A percentile compares a stretch with the other conserved stretches of the same genome.
Conservation (phyloP, 2,797 vertebrate genomes). For the Girardinus metallicus region DNA sequence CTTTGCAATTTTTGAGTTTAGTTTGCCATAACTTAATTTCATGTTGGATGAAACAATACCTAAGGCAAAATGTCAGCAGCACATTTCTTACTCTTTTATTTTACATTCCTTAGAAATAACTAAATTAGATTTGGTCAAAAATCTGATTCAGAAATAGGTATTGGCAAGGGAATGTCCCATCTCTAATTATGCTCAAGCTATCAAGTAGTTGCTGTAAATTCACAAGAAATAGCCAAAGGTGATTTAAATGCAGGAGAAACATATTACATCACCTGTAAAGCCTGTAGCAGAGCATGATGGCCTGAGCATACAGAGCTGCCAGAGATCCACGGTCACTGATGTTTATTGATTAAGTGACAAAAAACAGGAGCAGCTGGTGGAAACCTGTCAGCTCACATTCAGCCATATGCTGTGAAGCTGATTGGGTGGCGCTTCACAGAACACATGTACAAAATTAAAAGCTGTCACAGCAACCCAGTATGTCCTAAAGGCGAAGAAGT, state of each 20-base stretch:
- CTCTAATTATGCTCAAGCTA: not conserved
- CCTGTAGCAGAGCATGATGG: slow-evolving; percentile 3
- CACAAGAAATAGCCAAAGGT: not conserved
- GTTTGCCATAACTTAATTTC: not conserved
- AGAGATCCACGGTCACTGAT: not conserved
- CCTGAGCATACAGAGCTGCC: not conserved
- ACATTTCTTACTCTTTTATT: not conserved
- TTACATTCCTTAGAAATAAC: not conserved
- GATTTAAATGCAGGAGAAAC: not conserved
- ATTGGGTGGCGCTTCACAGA: not conserved
- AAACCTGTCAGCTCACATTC: slow-evolving; percentile 1
- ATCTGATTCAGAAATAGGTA: not conserved
- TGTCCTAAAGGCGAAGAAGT: not conserved
- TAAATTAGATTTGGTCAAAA: not conserved
- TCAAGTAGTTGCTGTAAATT: not conserved
- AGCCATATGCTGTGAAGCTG: slow-evolving; percentile 6
- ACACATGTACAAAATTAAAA: slow-evolving; percentile 3
- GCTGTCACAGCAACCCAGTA: not conserved
- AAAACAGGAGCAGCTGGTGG: not conserved
- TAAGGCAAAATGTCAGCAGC: not conserved
- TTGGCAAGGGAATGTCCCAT: not conserved
- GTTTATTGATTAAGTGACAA: slow-evolving; percentile 18
- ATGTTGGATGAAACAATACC: not conserved
- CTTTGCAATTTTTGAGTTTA: not conserved
- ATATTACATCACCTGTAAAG: not conserved